phyloP scores from a whole-genome alignment of 2,113 vertebrate species.

The Sorex araneus region DNA sequence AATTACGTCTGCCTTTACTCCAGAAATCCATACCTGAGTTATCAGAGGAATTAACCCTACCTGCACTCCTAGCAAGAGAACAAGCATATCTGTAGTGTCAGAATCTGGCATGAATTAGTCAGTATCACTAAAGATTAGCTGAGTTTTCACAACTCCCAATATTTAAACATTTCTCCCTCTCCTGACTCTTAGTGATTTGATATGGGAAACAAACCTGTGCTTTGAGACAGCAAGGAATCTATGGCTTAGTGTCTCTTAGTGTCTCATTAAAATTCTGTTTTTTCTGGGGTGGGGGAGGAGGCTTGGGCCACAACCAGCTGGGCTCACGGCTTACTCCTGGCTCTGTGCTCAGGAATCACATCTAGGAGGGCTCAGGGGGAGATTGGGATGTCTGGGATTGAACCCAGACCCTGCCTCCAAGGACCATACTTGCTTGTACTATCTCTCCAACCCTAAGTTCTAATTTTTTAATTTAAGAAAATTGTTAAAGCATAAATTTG shows the following conservation, averaged over 20 bases:
- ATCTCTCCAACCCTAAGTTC: too few relatives aligned
- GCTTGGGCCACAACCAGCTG: too few relatives aligned
- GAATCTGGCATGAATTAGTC: background rate
- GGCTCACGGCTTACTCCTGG: too few relatives aligned
- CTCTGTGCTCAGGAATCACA: too few relatives aligned
- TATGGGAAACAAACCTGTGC: background rate
- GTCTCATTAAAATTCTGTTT: slow-evolving; percentile 1
- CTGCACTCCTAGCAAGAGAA: background rate
- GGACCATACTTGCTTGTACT: too few relatives aligned
- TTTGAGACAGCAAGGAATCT: background rate
- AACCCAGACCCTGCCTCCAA: too few relatives aligned
- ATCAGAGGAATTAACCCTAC: background rate
- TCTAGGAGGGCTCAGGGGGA: too few relatives aligned
- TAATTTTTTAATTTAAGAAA: too few relatives aligned
- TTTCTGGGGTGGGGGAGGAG: background rate
- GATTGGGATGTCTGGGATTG: too few relatives aligned
- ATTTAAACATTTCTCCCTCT: background rate
- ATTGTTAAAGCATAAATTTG: background rate
- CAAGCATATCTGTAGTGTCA: background rate
- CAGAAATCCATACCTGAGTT: background rate
- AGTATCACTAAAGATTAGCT: background rate
- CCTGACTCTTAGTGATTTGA: background rate
- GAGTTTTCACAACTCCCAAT: background rate
- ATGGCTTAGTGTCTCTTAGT: background rate
- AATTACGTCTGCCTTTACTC: background rate